phyloP scores from a whole-genome alignment of 1,140 invertebrate species.

The Brachionus sp. region DNA sequence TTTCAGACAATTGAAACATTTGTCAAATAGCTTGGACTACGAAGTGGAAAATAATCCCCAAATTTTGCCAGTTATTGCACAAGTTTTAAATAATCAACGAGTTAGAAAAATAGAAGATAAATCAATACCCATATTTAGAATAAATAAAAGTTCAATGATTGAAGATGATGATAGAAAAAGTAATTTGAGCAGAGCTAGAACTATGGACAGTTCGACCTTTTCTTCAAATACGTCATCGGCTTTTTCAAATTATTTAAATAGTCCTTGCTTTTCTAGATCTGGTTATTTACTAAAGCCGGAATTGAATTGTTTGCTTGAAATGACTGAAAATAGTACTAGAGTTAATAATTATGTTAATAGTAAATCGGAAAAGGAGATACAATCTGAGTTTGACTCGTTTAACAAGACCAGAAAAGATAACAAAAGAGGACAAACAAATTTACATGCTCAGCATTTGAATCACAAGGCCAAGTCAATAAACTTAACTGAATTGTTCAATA shows the following conservation, averaged over 20 bases:
- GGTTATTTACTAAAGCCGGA: background rate
- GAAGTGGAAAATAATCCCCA: slow-evolving; percentile 26
- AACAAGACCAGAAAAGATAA: background rate
- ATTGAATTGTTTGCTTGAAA: slow-evolving; percentile 30
- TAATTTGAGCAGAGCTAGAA: background rate
- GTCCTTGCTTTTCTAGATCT: background rate
- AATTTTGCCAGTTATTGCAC: slow-evolving; percentile 7
- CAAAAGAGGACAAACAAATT: background rate
- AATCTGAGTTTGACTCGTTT: background rate
- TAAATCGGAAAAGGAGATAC: background rate
- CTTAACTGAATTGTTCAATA: slow-evolving; percentile 11
- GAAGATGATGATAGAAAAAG: background rate
- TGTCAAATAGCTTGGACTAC: slow-evolving; percentile 16
- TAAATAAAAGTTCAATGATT: background rate
- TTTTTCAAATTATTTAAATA: slow-evolving; percentile 25
- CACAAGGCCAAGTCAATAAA: background rate
- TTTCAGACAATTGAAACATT: background rate
- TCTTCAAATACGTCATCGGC: background rate
- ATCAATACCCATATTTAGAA: background rate
- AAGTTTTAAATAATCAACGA: slow-evolving; percentile 18
- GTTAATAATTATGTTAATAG: slow-evolving; percentile 27
- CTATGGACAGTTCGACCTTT: background rate
- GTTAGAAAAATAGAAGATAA: background rate
- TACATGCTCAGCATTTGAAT: background rate
- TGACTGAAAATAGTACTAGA: background rate